Evolutionary conservation across 2,797 vertebrate genomes (phyloP).

Genomic region (Thalassophryne amazonica): DNA sequence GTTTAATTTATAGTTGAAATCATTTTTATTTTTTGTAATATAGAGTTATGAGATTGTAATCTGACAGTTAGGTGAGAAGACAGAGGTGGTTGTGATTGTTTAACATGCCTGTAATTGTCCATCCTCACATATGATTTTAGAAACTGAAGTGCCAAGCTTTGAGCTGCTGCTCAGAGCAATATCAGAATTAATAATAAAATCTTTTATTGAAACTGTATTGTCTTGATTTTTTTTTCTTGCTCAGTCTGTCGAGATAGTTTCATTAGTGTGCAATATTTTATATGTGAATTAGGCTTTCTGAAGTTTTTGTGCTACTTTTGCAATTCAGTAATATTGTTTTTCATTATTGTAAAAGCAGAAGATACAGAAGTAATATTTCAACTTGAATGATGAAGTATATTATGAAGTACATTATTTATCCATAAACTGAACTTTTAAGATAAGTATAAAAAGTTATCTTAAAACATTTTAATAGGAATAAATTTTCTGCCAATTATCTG

Average conservation of each 20-base stretch:
- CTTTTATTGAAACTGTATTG: constrained; percentile 54
- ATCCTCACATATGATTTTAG: constrained; percentile 28
- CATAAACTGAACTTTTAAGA: too few relatives aligned
- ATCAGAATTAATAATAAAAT: constrained; percentile 55
- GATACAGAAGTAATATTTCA: too few relatives aligned
- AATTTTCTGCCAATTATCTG: too few relatives aligned
- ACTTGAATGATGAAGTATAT: too few relatives aligned
- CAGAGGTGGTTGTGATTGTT: constrained; percentile 46
- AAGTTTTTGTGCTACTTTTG: too few relatives aligned
- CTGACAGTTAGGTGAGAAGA: constrained; percentile 19
- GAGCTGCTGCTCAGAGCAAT: constrained; percentile 46
- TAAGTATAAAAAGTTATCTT: too few relatives aligned
- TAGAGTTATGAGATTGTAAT: constrained; percentile 30
- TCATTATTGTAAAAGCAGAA: too few relatives aligned
- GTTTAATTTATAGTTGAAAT: constrained; percentile 39
- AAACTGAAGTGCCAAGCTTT: constrained; percentile 60
- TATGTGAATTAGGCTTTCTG: too few relatives aligned
- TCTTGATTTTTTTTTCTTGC: not conserved
- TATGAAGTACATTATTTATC: too few relatives aligned
- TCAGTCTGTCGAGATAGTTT: not conserved
- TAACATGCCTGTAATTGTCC: constrained; percentile 29
- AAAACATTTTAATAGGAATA: too few relatives aligned
- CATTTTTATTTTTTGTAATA: constrained; percentile 44
- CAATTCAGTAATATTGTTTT: too few relatives aligned
- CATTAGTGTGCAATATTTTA: not conserved